Evolutionary conservation across 53 echinoderm and acorn worm genomes (phyloP), one percentile per base, ranked within the genome.

Genomic region (Apostichopus leukothele): DNA sequence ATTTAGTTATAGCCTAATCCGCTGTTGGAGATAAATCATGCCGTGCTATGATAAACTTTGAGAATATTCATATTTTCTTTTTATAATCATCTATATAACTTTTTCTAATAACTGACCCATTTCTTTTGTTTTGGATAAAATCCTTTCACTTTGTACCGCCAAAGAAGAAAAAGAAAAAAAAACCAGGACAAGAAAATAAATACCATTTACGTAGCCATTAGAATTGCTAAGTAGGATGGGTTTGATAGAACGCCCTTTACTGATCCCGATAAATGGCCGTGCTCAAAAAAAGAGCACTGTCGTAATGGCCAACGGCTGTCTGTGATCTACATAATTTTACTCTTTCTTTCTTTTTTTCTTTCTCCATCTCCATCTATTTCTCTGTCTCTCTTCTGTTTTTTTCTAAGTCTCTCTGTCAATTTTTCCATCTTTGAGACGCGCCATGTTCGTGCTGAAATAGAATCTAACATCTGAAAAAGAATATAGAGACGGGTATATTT

Each of bases 401-500:
- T 39, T 3, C 39, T 39, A 39, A 39, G 2, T 39, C 18, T 81
- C 81, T 81, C 81, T 81, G 59, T 81, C 81, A 81, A 81, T 81
- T 54, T 71, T 81, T 81, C 81, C 59, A 54, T 81, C 81, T 81
- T 81, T 52, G 21, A 81, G 81, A 81, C 81, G 81, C 54, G 51
- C 54, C 21, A 81, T 81, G 81, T 81, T 81, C 81, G 81, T 81
- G 81, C 81, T 81, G 81, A 53, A 81, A 81, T 57, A 54, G 23
- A 59, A 81, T 55, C 54, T 55, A 81, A 59, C 52, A 81, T 54
- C 54, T 54, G 59, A 81, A 81, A 53, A 54, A 59, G 81, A 81
- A 81, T 54, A 71, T 13, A 81, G 81, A 81, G 81, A 81, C 18
- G 18, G 50, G 81, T 81, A 81, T 81, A 81, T 81, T 81, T 81